These are phyloP conservation scores for rabbit (Oryctolagus cuniculus) DNA, from an alignment of 2,113 vertebrate species.

Conservation along the genomic window mOryCun1.1 NC_091452.1:24483001-24483500, in stretches of 20 bases:
- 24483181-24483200: not conserved
- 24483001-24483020: too few species aligned
- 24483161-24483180: not conserved
- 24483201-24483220: not conserved
- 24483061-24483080: too few species aligned
- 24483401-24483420: not conserved
- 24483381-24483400: not conserved
- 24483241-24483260: not conserved
- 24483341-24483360: not conserved
- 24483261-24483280: not conserved
- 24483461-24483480: not conserved
- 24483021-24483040: too few species aligned
- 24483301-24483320: not conserved
- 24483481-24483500: too few species aligned
- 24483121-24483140: too few species aligned
- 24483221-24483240: not conserved
- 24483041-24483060: too few species aligned
- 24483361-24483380: not conserved
- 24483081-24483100: too few species aligned
- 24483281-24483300: not conserved
- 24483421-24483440: not conserved
- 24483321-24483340: not conserved
- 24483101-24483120: too few species aligned
- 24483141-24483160: not conserved
- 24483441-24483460: not conserved